Percentiles rank a stretch among this genome's conserved stretches.
Conservation (phyloP, 1,140 invertebrate species). For the Paralvinella palmiformis region DNA sequence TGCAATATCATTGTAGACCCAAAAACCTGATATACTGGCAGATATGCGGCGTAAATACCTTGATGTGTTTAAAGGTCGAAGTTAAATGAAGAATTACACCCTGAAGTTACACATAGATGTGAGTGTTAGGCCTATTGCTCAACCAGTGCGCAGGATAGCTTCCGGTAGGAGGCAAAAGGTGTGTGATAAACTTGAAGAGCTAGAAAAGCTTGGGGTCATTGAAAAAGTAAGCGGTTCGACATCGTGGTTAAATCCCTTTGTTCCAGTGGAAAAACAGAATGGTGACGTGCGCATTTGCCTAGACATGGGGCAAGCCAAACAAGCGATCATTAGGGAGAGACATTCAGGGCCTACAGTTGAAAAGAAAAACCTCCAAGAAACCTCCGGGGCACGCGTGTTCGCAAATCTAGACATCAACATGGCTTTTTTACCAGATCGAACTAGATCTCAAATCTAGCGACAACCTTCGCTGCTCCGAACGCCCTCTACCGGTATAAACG, state of each 20-base stretch:
- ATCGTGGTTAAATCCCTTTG: slow-evolving; percentile 15
- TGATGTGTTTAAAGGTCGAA: too few relatives aligned
- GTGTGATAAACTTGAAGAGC: slow-evolving; percentile 3
- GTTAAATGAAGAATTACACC: too few relatives aligned
- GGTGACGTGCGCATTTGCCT: too few relatives aligned
- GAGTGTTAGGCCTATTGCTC: too few relatives aligned
- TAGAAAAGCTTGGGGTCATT: slow-evolving; percentile 16
- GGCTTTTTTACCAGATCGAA: slow-evolving; percentile 27
- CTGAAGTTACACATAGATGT: too few relatives aligned
- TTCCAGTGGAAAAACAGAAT: slow-evolving; percentile 8
- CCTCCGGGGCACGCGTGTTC: slow-evolving; percentile 5
- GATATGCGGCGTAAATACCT: too few relatives aligned
- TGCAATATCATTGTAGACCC: too few relatives aligned
- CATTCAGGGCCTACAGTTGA: slow-evolving; percentile 17
- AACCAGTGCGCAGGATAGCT: too few relatives aligned
- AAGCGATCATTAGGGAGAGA: slow-evolving; percentile 11
- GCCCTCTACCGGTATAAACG: slow-evolving; percentile 23
- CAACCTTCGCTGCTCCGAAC: slow-evolving; percentile 12
- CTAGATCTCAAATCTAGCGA: slow-evolving; percentile 17
- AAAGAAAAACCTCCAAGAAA: slow-evolving; percentile 13
- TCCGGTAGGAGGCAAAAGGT: too few relatives aligned
- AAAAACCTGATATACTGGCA: too few relatives aligned
- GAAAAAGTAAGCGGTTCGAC: slow-evolving; percentile 13
- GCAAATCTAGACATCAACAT: slow-evolving; percentile 22
- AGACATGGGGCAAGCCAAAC: too few relatives aligned